Evolutionary conservation across 2,888 invertebrate genomes (phyloP).

Genomic region (Tineola bisselliella): DNA sequence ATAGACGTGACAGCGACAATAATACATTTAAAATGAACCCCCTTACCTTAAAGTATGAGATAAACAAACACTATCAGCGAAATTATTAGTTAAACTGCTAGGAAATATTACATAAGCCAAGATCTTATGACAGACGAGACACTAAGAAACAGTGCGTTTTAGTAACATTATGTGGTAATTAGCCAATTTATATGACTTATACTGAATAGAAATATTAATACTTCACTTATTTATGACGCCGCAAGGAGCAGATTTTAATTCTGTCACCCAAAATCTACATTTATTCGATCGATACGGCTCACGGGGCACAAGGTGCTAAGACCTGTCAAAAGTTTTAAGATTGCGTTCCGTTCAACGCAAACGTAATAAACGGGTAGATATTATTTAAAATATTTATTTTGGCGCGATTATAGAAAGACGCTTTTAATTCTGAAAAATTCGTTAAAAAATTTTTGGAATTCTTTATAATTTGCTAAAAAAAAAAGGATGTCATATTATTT

Average conservation of each 20-base stretch:
- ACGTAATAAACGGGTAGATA: not conserved
- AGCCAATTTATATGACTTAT: constrained; percentile 35
- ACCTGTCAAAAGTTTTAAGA: not conserved
- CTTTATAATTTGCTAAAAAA: no score
- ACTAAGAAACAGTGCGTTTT: constrained; percentile 20
- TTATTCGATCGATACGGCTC: constrained; percentile 28
- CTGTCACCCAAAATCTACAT: constrained; percentile 53
- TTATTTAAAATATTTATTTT: no score
- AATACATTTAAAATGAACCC: constrained; percentile 13
- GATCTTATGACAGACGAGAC: constrained; percentile 50
- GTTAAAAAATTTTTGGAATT: no score
- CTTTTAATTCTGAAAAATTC: no score
- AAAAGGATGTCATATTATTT: not conserved
- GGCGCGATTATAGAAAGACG: no score
- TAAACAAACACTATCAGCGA: constrained; percentile 47
- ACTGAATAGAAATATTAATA: constrained; percentile 38
- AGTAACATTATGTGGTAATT: constrained; percentile 34
- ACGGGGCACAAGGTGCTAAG: not conserved
- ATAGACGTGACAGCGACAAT: not conserved
- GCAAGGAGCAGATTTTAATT: constrained; percentile 34
- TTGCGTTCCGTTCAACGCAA: not conserved
- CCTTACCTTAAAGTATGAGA: constrained; percentile 48
- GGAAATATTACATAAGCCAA: constrained; percentile 50
- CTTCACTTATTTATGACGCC: constrained; percentile 55
- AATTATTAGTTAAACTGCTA: constrained; percentile 39